Percentiles rank a stretch among this genome's conserved stretches.
phyloP scores from a whole-genome alignment of 2,888 invertebrate genomes.

The Apotomis betuletana region DNA sequence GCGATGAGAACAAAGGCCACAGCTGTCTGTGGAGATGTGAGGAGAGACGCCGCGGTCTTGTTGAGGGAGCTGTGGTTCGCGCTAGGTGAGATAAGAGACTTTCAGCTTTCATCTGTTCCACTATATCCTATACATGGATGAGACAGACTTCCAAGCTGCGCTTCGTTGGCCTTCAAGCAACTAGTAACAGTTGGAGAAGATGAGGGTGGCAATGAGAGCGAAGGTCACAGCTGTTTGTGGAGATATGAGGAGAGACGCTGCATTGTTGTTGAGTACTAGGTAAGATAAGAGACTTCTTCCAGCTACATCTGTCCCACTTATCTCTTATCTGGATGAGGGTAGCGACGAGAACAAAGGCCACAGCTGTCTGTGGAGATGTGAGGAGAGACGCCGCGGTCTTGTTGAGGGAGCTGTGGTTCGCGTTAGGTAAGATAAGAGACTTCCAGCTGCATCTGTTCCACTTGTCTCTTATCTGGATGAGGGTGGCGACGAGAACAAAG shows the following conservation, averaged over 20 bases:
- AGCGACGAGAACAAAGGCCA: too few relatives aligned
- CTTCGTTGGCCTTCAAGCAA: slow-evolving; percentile 90
- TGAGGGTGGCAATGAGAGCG: neutral
- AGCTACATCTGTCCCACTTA: too few relatives aligned
- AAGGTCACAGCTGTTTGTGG: neutral
- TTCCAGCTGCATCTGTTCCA: too few relatives aligned
- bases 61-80: slow-evolving; percentile 97
- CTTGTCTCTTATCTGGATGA: neutral
- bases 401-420: slow-evolving; percentile 96
- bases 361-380: too few relatives aligned
- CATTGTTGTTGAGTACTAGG: neutral
- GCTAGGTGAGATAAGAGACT: slow-evolving; percentile 74
- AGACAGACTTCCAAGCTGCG: slow-evolving; percentile 14
- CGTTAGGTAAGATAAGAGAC: slow-evolving; percentile 77
- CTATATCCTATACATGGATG: slow-evolving; percentile 55
- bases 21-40: slow-evolving; percentile 93
- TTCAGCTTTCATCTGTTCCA: slow-evolving; percentile 30
- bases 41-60: slow-evolving; percentile 92
- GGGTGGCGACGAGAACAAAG: neutral
- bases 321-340: too few relatives aligned
- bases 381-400: slow-evolving; percentile 89
- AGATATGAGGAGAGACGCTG: neutral
- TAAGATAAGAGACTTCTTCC: neutral
- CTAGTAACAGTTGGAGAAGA: slow-evolving; percentile 59
- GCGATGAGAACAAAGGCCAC: slow-evolving; percentile 54